Base-by-base conservation (phyloP, 1,140 invertebrate species). In the Drosophila leontia region DNA sequence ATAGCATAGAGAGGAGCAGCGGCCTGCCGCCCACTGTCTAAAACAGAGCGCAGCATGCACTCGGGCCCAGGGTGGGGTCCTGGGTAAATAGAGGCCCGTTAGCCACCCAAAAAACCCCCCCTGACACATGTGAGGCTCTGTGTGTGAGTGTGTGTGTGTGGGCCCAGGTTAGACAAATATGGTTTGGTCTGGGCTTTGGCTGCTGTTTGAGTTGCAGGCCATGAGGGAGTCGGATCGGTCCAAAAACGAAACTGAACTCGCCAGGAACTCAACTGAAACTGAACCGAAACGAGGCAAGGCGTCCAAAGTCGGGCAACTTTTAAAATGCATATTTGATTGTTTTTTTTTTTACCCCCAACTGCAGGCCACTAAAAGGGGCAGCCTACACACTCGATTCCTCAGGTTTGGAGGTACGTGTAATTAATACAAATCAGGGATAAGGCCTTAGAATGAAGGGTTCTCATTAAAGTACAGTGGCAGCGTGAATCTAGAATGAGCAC, bases 251-350 rank as follows among this genome's bases (percentile, higher is more conserved):
- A 69, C 65, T 51, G 37, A 69, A 34, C 61, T 56, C 26, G 35
- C n/a, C 59, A 15, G 55, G 9, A 62, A 58, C 57, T 45, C 23
- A 19, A 13, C 39, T 59, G 39, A 29, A 65, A 65, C 65, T 64
- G 37, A 7, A 39, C 19, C 4, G 71, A 65, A 45, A 34, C 59
- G 35, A 61, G 50, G 55, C 37, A 8, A 35, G 29, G 50, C 62
- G 60, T 77, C 75, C 56, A 58, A 61, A 69, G 64, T 78, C 65
- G 76, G 65, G 47, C 76, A 80, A 87, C 80, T 88, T 88, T 90
- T 80, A 88, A 87, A 87, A 88, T 88, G 80, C 84, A 88, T 88
- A 90, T 90, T 88, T 88, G 81, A 88, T 90, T 88, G 83, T 86
- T 56, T 76, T 71, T 64, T 45, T 51, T 29, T 17, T 19, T 45